Conservation (phyloP, 2,113 vertebrate genomes). For the Rhombomys opimus region DNA sequence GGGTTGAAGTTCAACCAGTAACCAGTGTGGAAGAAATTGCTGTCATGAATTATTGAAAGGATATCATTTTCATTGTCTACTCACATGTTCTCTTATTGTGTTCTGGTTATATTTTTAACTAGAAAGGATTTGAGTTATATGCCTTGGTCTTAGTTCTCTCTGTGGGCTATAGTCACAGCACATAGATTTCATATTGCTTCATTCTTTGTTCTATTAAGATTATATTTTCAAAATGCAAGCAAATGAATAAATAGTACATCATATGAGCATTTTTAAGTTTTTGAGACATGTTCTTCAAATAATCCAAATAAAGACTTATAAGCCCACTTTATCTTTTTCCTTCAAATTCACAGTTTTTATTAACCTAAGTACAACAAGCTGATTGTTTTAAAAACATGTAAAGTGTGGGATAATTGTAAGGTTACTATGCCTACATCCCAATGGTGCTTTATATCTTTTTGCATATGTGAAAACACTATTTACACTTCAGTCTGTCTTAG, state of each 20-base stretch:
- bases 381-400: conserved; percentile 51
- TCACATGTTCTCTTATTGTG: neutral
- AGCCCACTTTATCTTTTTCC: neutral
- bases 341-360: neutral
- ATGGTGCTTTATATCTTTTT: neutral
- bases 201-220: conserved; percentile 38
- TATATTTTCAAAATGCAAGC: conserved; percentile 68
- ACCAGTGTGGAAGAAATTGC: conserved; percentile 60
- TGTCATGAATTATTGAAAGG: conserved; percentile 46
- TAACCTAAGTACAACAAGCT: neutral
- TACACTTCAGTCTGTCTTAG: conserved; percentile 58
- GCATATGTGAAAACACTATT: neutral
- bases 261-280: neutral
- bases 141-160: conserved; percentile 22
- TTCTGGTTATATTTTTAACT: conserved; percentile 42
- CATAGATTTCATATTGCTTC: conserved; percentile 34
- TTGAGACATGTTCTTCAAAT: neutral
- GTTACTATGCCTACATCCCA: neutral
- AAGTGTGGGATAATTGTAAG: conserved; percentile 52
- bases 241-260: conserved; percentile 24
- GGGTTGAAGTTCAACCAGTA: conserved; percentile 7
- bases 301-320: conserved; percentile 43
- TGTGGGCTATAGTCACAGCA: neutral
- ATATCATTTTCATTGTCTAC: neutral
- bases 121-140: conserved; percentile 24